Conservation (phyloP, 2,113 vertebrate genomes). For the Cichladusa arquata region DNA sequence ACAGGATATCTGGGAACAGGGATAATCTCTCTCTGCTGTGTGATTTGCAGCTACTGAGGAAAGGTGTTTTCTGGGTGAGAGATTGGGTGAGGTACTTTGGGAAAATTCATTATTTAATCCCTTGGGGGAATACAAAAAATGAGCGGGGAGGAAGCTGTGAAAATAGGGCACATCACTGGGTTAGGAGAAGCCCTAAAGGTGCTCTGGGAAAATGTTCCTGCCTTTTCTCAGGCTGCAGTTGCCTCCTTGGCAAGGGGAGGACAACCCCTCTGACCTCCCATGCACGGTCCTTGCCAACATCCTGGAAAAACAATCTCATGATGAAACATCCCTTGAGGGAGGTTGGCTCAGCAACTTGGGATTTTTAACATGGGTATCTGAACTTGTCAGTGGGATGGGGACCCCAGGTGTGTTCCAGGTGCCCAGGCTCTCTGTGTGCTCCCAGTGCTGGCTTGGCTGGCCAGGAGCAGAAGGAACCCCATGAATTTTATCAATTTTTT, state of each 20-base stretch:
- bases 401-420: fast-evolving
- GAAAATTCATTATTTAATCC: neutral
- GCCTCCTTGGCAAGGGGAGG: neutral
- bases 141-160: neutral
- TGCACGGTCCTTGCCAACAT: fast-evolving
- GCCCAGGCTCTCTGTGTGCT: neutral
- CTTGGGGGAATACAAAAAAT: neutral
- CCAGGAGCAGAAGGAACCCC: fast-evolving
- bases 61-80: neutral
- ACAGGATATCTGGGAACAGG: neutral
- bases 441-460: neutral
- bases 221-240: neutral
- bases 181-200: neutral
- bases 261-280: neutral
- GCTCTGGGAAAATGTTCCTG: neutral
- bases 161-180: neutral
- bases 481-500: neutral
- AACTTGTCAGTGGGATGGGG: neutral
- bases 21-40: neutral
- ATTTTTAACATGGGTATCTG: neutral
- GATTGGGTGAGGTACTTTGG: neutral
- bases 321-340: neutral
- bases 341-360: neutral
- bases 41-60: neutral
- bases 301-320: neutral